Percentiles rank a stretch among this genome's conserved stretches.
These are phyloP conservation scores for Zapus hudsonius DNA, from an alignment of 2,113 vertebrate genomes.

Conservation along the genomic window DNA sequence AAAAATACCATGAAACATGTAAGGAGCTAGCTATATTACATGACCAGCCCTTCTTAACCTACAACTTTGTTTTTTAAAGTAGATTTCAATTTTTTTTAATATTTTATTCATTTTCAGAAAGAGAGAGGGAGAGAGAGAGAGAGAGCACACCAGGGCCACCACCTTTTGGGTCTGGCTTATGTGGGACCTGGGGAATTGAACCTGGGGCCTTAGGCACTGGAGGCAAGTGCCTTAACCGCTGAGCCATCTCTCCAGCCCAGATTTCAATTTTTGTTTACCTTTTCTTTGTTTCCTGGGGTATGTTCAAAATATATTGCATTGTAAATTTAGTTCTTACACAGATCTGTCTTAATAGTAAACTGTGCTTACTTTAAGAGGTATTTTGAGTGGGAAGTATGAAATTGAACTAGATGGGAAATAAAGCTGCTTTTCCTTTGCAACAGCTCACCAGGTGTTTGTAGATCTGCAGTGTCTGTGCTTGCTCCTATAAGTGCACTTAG, in stretches of 20 bases:
- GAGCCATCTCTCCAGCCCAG: too few species aligned
- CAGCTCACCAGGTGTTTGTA: background rate
- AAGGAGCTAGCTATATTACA: background rate
- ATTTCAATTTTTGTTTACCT: slow-evolving; percentile 26
- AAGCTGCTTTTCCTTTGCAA: background rate
- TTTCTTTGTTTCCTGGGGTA: background rate
- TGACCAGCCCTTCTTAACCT: background rate
- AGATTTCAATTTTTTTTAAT: background rate
- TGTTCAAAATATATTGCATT: background rate
- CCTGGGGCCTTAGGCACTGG: too few species aligned
- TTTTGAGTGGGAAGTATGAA: background rate
- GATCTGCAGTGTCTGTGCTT: background rate
- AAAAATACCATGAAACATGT: background rate
- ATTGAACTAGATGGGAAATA: slow-evolving; percentile 30
- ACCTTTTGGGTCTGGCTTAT: too few species aligned
- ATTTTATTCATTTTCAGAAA: too few species aligned
- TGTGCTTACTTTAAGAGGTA: background rate
- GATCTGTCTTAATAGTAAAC: background rate
- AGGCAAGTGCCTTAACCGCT: too few species aligned
- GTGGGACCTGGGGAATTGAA: too few species aligned
- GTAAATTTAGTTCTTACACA: slow-evolving; percentile 17
- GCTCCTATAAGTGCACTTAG: background rate
- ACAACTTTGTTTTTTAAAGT: background rate
- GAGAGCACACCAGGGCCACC: too few species aligned
- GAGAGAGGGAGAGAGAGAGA: too few species aligned